Percentiles rank a stretch among this genome's conserved stretches.
Conservation (phyloP, 2,888 invertebrate species). For the Lomographa bimaculata region DNA sequence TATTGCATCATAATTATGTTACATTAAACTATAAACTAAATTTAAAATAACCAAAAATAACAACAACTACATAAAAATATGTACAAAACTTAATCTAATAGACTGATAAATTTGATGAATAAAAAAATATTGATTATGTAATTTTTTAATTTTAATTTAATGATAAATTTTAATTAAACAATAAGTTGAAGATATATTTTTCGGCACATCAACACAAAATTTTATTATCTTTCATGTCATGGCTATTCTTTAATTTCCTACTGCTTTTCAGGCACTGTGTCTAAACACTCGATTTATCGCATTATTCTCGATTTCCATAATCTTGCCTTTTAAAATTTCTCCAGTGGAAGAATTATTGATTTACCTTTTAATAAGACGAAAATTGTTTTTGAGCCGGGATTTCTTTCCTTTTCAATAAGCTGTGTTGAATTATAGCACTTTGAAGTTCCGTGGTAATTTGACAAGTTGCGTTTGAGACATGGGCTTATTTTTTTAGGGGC, state of each 20-base stretch:
- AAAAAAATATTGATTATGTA: too few species aligned
- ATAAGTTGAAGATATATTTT: too few species aligned
- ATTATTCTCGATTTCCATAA: conserved; percentile 63
- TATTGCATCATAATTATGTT: too few species aligned
- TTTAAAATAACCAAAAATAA: too few species aligned
- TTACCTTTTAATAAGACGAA: conserved; percentile 59
- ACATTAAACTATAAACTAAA: too few species aligned
- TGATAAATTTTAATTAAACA: too few species aligned
- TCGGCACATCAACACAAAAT: too few species aligned
- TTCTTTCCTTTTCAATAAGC: conserved; percentile 36
- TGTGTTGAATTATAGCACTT: conserved; percentile 51
- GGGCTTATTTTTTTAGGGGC: conserved; percentile 17
- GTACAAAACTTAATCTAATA: too few species aligned
- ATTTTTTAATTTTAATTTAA: too few species aligned
- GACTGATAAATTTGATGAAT: too few species aligned
- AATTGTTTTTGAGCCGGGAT: conserved; percentile 50
- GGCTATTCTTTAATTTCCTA: conserved; percentile 1
- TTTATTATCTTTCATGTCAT: too few species aligned
- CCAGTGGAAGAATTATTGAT: conserved; percentile 45
- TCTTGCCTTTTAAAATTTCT: conserved; percentile 43
- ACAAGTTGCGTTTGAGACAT: conserved; percentile 37
- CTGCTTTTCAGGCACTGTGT: conserved; percentile 8
- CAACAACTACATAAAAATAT: too few species aligned
- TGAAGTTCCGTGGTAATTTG: conserved; percentile 41
- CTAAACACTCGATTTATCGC: conserved; percentile 47